phyloP scores from a whole-genome alignment of 2,888 invertebrate species.

The Xylota segnis region DNA sequence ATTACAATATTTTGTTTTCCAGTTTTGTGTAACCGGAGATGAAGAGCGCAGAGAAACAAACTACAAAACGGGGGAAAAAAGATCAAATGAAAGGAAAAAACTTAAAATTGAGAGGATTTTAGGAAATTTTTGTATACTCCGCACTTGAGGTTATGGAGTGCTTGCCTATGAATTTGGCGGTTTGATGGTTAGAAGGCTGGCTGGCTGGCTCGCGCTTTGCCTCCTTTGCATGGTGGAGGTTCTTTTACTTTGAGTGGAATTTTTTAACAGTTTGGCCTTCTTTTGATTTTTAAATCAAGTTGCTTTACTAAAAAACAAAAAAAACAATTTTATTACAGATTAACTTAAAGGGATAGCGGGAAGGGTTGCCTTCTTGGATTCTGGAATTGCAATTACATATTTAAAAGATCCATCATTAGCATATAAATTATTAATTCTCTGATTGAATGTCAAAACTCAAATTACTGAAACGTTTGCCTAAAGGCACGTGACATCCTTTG shows the following conservation, averaged over 20 bases:
- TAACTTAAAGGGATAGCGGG: background rate
- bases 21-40: constrained; percentile 69
- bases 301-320: constrained; percentile 1
- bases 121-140: constrained; percentile 73
- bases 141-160: constrained; percentile 69
- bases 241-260: constrained; percentile 68
- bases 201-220: constrained; percentile 10
- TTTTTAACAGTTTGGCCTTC: constrained; percentile 75
- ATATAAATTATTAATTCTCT: constrained; percentile 38
- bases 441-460: constrained; percentile 70
- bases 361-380: background rate
- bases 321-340: constrained; percentile 18
- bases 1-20: constrained; percentile 73
- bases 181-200: constrained; percentile 33
- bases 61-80: constrained; percentile 27
- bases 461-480: constrained; percentile 61
- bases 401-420: constrained; percentile 25
- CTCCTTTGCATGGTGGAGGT: constrained; percentile 12
- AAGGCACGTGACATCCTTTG: constrained; percentile 73
- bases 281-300: constrained; percentile 51
- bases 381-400: background rate
- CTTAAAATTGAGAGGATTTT: constrained; percentile 76
- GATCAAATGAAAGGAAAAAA: constrained; percentile 59
- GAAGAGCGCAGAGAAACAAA: constrained; percentile 65
- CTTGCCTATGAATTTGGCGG: constrained; percentile 66